A percentile compares a stretch with the other conserved stretches of the same genome.
phyloP scores from a whole-genome alignment of 2,888 invertebrate species.

The Habrosyne pyritoides region DNA sequence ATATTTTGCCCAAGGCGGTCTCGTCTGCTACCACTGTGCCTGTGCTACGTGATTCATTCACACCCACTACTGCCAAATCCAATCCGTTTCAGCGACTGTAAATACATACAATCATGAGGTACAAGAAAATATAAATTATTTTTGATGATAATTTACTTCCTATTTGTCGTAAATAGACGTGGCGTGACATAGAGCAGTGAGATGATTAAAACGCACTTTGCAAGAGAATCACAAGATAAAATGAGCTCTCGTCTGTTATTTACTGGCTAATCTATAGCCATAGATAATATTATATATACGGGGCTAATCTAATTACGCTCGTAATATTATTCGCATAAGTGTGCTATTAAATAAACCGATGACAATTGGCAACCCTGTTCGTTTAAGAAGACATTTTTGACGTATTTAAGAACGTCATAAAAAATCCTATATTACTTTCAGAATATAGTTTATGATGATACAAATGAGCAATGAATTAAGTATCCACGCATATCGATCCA shows the following conservation, averaged over 20 bases:
- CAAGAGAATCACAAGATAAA: background rate
- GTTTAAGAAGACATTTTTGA: no score
- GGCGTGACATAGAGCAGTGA: background rate
- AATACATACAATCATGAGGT: constrained; percentile 33
- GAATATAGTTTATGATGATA: no score
- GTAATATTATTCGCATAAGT: no score
- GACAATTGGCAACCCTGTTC: no score
- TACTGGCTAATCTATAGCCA: background rate
- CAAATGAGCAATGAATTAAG: no score
- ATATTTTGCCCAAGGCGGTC: constrained; percentile 14
- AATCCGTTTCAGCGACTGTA: constrained; percentile 21
- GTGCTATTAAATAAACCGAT: no score
- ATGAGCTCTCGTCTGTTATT: background rate
- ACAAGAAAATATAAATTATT: constrained; percentile 39
- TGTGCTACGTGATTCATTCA: constrained; percentile 37
- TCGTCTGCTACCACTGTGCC: constrained; percentile 18
- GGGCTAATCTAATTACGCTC: no score
- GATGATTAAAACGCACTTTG: background rate
- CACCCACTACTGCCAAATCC: constrained; percentile 39
- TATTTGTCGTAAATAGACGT: constrained; percentile 32
- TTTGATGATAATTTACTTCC: constrained; percentile 31
- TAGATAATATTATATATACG: no score
- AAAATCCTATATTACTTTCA: no score
- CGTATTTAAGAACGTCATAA: no score
- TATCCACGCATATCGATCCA: no score